Base-by-base conservation (phyloP, 2,888 invertebrate species). In the Tetragonisca angustula region DNA sequence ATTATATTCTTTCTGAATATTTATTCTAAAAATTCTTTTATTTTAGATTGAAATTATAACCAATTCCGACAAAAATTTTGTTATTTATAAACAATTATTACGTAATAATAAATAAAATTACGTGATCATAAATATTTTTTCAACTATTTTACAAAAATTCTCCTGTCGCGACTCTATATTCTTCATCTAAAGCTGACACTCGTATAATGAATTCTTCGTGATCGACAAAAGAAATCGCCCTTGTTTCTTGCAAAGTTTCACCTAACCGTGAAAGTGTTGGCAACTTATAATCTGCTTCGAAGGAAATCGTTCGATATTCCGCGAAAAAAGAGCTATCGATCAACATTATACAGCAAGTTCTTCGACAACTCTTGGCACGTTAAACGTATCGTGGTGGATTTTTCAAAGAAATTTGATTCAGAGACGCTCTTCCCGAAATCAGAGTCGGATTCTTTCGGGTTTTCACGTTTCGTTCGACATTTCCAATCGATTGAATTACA, bases 261-360 rank as follows among this genome's bases (percentile, higher is more conserved):
- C 21, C 13, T 32, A n/a, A 6, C 56, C 27, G 17, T 72, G 67
- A 78, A 67, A 76, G 17, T 21, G 61, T 69, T 69, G 61, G 43
- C 21, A 76, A 69, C 69, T 61, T n/a, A 52, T 49, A 50, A 59
- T 19, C n/a, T 11, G 19, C 17, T 49, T 61, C n/a, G n/a, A 2
- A n/a, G 56, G 56, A n/a, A 59, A 59, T 61, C 27, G 9, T 43
- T 43, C 43, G 43, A 43, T 43, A 43, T 43, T 43, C 43, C 24
- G 24, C 52, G 52, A 50, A 11, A 32, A 32, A 21, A 32, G 9
- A 32, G 32, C 32, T 54, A 62, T 49, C 72, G 72, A 61, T 73
- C 49, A 61, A 68, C 24, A 49, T 50, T 68, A 11, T 17, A 11
- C 19, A 9, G 24, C 32, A 9, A 17, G 24, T 43, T n/a, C 11